Base-by-base conservation (phyloP, 2,113 vertebrate species). In the Camelus dromedarius region DNA sequence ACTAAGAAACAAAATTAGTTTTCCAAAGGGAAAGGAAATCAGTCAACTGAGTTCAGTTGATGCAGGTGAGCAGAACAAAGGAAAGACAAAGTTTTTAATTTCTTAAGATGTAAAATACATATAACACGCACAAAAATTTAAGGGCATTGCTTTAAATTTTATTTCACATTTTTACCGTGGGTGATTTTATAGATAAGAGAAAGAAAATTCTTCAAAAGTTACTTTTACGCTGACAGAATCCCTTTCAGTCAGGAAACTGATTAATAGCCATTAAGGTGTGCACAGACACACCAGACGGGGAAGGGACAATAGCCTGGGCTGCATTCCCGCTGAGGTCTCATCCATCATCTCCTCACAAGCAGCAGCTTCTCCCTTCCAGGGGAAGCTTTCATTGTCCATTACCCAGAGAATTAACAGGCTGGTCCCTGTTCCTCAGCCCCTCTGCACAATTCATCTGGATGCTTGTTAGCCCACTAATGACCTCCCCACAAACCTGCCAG, bases 161-260 rank as follows among this genome's bases (percentile, higher is more conserved):
- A 46, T n/a, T 85, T 89, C 28, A 1, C 54, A 28, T 38, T 79
- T 84, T 93, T 48, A 69, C 26, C 46, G 1, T 0, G 9, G 52
- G 6, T 28, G 30, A 76, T 52, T 62, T 66, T 62, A 82, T 8
- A 62, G 54, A 56, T 19, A 77, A 90, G 60, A 19, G 30, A 92
- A 81, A 91, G 52, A 62, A 73, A 67, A 70, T 5, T 92, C 58
- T 32, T 62, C 22, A 32, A n/a, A 91, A 76, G 83, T 48, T 91
- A 93, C 85, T 91, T 85, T 94, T 88, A 95, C 62, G 58, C 56
- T 18, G 7, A 54, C n/a, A 54, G 52, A 91, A 64, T 56, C 72
- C 56, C 56, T 70, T 56, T 70, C 35, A 5, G 13, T 87, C 1
- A 13, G 42, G 93, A 70, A 88, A 48, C 7, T 60, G 67, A 92